Conservation (phyloP, 2,888 invertebrate genomes). For the Pemphredon lugubris region DNA sequence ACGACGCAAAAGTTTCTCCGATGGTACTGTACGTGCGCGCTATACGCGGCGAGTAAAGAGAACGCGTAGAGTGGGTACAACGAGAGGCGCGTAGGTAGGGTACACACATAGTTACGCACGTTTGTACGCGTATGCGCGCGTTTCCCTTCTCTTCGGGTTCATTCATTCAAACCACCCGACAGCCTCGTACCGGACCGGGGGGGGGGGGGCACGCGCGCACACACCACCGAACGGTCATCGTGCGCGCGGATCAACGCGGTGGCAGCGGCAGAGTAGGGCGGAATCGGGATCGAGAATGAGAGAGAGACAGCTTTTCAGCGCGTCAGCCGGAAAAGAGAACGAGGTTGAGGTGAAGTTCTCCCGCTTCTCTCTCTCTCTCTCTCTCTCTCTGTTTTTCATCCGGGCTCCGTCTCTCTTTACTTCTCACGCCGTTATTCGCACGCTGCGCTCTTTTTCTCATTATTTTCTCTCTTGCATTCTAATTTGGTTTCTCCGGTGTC, state of each 20-base stretch:
- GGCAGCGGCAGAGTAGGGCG: not conserved
- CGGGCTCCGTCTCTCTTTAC: not conserved
- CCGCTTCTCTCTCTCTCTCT: slow-evolving; percentile 38
- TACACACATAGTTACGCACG: slow-evolving; percentile 27
- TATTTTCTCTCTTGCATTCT: too few relatives aligned
- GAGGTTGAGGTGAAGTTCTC: slow-evolving; percentile 66
- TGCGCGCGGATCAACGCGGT: not conserved
- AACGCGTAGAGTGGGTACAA: not conserved
- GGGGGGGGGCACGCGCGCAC: slow-evolving; percentile 45
- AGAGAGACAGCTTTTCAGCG: slow-evolving; percentile 54
- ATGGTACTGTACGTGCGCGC: too few relatives aligned
- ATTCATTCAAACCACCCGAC: slow-evolving; percentile 64
- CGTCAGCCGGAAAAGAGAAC: slow-evolving; percentile 64
- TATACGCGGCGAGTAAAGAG: not conserved
- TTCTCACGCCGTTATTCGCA: too few relatives aligned
- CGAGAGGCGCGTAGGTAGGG: not conserved
- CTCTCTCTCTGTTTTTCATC: slow-evolving; percentile 5
- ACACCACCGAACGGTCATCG: slow-evolving; percentile 8
- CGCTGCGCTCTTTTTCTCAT: too few relatives aligned
- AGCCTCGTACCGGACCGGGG: too few relatives aligned
- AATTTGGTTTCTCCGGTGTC: too few relatives aligned
- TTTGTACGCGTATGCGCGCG: slow-evolving; percentile 43
- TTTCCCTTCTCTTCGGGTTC: slow-evolving; percentile 35
- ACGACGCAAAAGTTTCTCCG: too few relatives aligned
- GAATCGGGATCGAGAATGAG: not conserved